A percentile compares a stretch with the other conserved stretches of the same genome.
Evolutionary conservation across 53 echinoderm and acorn worm species (phyloP).

Genomic region (Stichopus horrens): DNA sequence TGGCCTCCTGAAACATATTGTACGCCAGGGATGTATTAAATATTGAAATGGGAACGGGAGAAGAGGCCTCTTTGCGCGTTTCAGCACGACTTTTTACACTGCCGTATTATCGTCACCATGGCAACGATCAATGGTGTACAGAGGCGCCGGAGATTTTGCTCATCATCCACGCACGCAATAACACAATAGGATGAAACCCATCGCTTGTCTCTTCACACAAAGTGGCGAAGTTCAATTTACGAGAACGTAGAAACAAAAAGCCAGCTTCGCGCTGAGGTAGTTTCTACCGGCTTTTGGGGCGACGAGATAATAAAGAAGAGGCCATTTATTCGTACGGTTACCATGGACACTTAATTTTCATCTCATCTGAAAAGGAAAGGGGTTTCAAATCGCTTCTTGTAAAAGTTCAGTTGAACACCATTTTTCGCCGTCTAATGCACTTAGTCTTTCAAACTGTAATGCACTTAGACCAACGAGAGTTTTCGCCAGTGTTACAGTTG

Average conservation of each 20-base stretch:
- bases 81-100: slow-evolving; percentile 46
- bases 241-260: not conserved
- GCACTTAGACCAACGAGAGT: not conserved
- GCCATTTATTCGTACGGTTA: slow-evolving; percentile 30
- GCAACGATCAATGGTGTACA: slow-evolving; percentile 35
- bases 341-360: slow-evolving; percentile 20
- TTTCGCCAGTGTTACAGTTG: not conserved
- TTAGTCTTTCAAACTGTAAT: not conserved
- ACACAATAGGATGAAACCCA: slow-evolving; percentile 44
- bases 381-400: not conserved
- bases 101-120: slow-evolving; percentile 25
- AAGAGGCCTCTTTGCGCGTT: slow-evolving; percentile 38
- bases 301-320: slow-evolving; percentile 42
- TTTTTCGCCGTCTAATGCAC: not conserved
- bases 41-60: slow-evolving; percentile 42
- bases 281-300: slow-evolving; percentile 16
- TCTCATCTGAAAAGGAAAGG: slow-evolving; percentile 10
- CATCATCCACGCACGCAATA: slow-evolving; percentile 22
- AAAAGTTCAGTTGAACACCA: slow-evolving; percentile 18
- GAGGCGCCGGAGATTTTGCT: not conserved
- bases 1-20: slow-evolving; percentile 30
- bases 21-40: slow-evolving; percentile 44
- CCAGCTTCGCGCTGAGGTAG: not conserved
- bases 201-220: slow-evolving; percentile 32
- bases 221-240: slow-evolving; percentile 29